phyloP scores from a whole-genome alignment of 1,140 invertebrate genomes.

The Drosophila subpulchrella region DNA sequence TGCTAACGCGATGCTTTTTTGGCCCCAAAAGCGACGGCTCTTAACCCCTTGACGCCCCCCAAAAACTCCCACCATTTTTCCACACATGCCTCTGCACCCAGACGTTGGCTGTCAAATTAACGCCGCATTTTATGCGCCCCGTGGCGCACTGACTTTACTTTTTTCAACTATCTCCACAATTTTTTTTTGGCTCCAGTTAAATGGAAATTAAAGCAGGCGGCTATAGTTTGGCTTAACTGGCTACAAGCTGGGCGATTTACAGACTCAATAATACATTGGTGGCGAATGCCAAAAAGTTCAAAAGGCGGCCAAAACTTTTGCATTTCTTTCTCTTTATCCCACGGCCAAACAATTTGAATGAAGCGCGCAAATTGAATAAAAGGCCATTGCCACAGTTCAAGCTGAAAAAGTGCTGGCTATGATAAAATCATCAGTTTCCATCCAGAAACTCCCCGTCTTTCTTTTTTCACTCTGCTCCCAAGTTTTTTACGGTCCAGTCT shows the following conservation, averaged over 20 bases:
- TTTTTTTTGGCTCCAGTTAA: conserved; percentile 8
- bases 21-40: conserved; percentile 8
- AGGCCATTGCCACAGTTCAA: conserved; percentile 65
- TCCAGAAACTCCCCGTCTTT: conserved; percentile 8
- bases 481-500: conserved; percentile 37
- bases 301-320: conserved; percentile 57
- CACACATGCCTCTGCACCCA: conserved; percentile 29
- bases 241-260: conserved; percentile 43
- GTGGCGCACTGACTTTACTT: conserved; percentile 13
- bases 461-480: conserved; percentile 8
- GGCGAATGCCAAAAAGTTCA: conserved; percentile 66
- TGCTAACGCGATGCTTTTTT: conserved; percentile 12
- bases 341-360: conserved; percentile 64
- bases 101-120: conserved; percentile 48
- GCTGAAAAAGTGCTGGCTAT: conserved; percentile 70
- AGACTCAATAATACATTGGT: conserved; percentile 47
- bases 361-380: conserved; percentile 71
- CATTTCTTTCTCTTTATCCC: conserved; percentile 11
- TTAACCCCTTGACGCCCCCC: conserved; percentile 38
- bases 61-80: background rate
- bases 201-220: conserved; percentile 42
- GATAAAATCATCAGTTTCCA: conserved; percentile 72
- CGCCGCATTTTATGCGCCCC: conserved; percentile 39
- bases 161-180: background rate
- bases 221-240: conserved; percentile 37